A percentile compares a stretch with the other conserved stretches of the same genome.
phyloP scores from a whole-genome alignment of 2,888 invertebrate genomes.

The Synanthedon tipuliformis region DNA sequence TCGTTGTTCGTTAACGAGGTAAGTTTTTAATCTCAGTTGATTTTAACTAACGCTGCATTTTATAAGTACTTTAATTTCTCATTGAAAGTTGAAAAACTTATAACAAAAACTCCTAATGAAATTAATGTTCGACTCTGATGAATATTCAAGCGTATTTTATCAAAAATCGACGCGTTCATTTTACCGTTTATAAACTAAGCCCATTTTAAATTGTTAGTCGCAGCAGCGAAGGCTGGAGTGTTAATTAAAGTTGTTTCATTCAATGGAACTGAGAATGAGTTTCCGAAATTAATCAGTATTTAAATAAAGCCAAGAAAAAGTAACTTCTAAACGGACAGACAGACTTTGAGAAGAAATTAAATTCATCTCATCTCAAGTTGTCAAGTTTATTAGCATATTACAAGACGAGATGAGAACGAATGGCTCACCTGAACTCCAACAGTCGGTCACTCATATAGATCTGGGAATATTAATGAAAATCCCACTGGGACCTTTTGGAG shows the following conservation, averaged over 20 bases:
- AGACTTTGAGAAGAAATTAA: constrained; percentile 46
- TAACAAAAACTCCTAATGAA: not conserved
- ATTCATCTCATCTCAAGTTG: constrained; percentile 51
- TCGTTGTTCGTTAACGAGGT: not conserved
- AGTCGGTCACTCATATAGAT: no score
- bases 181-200: constrained; percentile 10
- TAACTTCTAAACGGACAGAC: constrained; percentile 42
- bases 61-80: no score
- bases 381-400: constrained; percentile 52
- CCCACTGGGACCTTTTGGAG: no score
- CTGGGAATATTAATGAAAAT: no score
- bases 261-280: constrained; percentile 54
- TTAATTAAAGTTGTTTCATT: constrained; percentile 64
- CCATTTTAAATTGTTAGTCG: constrained; percentile 28
- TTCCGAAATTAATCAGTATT: constrained; percentile 59
- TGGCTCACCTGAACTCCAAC: constrained; percentile 24
- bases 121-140: not conserved
- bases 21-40: not conserved
- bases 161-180: constrained; percentile 8
- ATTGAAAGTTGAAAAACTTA: no score
- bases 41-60: not conserved
- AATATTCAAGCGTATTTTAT: constrained; percentile 2
- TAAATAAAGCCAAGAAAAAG: constrained; percentile 46
- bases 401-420: constrained; percentile 47
- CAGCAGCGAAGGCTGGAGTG: constrained; percentile 36